Evolutionary conservation across 2,797 vertebrate species (phyloP).

Genomic region (Sebastolobus alascanus): DNA sequence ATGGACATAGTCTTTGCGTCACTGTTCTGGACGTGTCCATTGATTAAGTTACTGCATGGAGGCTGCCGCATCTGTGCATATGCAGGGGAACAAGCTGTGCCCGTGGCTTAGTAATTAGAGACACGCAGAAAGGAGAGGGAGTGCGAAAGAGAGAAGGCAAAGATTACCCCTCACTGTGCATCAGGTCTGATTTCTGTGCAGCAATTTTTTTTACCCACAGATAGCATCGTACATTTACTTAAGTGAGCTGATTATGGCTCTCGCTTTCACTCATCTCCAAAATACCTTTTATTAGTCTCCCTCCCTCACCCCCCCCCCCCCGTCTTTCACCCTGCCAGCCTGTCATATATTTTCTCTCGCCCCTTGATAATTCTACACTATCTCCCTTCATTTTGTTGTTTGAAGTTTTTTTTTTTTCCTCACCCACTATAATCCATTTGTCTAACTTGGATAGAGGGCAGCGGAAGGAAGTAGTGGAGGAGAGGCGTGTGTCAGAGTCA

Average conservation of each 20-base stretch:
- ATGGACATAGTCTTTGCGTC: conserved; percentile 67
- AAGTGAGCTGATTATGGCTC: conserved; percentile 70
- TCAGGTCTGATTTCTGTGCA: conserved; percentile 72
- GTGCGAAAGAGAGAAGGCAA: conserved; percentile 38
- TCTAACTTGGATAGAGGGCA: conserved; percentile 70
- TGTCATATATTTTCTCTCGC: conserved; percentile 41
- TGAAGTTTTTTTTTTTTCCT: conserved; percentile 43
- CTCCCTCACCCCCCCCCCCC: conserved; percentile 31
- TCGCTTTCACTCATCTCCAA: conserved; percentile 63
- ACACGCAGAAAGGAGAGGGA: conserved; percentile 63
- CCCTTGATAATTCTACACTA: conserved; percentile 43
- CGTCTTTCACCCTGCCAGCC: conserved; percentile 37
- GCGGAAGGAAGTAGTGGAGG: conserved; percentile 79
- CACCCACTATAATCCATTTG: conserved; percentile 69
- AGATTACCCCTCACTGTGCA: conserved; percentile 67
- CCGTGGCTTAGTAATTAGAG: conserved; percentile 77
- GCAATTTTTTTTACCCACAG: conserved; percentile 65
- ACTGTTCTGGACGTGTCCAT: conserved; percentile 68
- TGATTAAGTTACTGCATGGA: conserved; percentile 80
- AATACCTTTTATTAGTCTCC: conserved; percentile 68
- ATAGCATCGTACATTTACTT: conserved; percentile 75
- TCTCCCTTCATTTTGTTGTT: conserved; percentile 62
- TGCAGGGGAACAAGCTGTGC: conserved; percentile 83
- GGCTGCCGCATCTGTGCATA: conserved; percentile 68
- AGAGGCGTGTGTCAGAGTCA: conserved; percentile 80